Conservation (phyloP, 1,140 invertebrate genomes). For the Drosophila suzukii region DNA sequence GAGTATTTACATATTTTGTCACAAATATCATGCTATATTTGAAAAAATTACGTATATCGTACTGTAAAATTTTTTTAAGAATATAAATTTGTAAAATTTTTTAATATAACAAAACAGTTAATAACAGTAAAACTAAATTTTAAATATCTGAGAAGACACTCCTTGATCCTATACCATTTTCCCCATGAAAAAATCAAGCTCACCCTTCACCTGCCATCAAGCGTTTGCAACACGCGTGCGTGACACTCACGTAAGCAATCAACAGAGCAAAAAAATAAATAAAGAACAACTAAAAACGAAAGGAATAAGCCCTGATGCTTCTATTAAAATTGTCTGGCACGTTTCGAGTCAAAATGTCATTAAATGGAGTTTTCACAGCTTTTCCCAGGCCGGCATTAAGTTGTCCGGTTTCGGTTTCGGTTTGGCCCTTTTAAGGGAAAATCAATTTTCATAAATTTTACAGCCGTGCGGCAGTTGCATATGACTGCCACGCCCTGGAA, state of each 20-base stretch:
- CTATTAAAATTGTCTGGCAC: constrained; percentile 52
- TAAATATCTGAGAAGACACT: neutral
- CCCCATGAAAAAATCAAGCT: neutral
- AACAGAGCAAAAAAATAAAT: neutral
- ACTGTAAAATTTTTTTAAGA: too few species aligned
- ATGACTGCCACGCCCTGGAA: constrained; percentile 52
- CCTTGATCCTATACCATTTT: neutral
- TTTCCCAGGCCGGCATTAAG: constrained; percentile 55
- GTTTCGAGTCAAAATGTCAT: constrained; percentile 72
- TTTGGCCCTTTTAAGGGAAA: constrained; percentile 59
- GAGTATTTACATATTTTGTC: too few species aligned
- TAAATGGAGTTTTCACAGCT: constrained; percentile 37
- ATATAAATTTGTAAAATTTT: too few species aligned
- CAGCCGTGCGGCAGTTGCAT: constrained; percentile 69
- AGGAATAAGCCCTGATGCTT: constrained; percentile 23
- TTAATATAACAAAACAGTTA: too few species aligned
- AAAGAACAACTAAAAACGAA: neutral
- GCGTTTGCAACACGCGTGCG: constrained; percentile 21
- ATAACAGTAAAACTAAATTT: neutral
- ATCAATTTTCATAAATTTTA: constrained; percentile 81
- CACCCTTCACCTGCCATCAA: constrained; percentile 14
- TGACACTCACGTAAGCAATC: constrained; percentile 29
- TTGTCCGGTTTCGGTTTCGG: constrained; percentile 58
- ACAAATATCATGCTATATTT: too few species aligned
- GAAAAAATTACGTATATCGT: too few species aligned